A percentile compares a stretch with the other conserved stretches of the same genome.
Evolutionary conservation across 2,113 vertebrate species (phyloP).

Genomic region (Polypterus bichir): DNA sequence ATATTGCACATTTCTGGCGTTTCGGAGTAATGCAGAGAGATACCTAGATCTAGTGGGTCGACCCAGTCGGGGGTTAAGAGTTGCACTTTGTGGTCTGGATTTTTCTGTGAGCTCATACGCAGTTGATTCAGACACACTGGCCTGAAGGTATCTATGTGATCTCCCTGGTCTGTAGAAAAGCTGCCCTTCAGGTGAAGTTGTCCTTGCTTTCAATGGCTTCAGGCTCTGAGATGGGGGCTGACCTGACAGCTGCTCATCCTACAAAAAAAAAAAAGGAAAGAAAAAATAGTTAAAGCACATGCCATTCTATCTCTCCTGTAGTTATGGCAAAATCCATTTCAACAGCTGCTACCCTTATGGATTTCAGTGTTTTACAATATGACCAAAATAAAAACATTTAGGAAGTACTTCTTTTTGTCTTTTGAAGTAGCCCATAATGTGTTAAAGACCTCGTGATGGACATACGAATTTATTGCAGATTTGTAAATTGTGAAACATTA

Average conservation of each 20-base stretch:
- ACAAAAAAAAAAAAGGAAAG: slow-evolving; percentile 43
- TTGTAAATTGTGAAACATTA: too few relatives aligned
- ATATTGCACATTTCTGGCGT: too few relatives aligned
- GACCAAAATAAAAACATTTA: too few relatives aligned
- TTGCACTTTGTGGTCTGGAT: slow-evolving; percentile 34
- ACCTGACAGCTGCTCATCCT: slow-evolving; percentile 43
- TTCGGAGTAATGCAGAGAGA: background rate
- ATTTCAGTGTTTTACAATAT: too few relatives aligned
- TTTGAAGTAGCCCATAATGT: too few relatives aligned
- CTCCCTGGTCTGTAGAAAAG: slow-evolving; percentile 29
- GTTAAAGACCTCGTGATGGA: too few relatives aligned
- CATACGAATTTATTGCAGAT: too few relatives aligned
- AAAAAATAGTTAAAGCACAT: slow-evolving; percentile 24
- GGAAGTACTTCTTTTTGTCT: too few relatives aligned
- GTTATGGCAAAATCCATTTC: too few relatives aligned
- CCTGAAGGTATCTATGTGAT: slow-evolving; percentile 49
- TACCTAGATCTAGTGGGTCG: slow-evolving; percentile 23
- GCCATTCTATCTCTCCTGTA: background rate
- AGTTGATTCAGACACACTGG: slow-evolving; percentile 40
- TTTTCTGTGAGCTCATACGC: slow-evolving; percentile 40
- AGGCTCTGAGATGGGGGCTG: slow-evolving; percentile 29
- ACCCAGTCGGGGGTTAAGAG: slow-evolving; percentile 18
- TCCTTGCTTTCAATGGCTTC: slow-evolving; percentile 37
- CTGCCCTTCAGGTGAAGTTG: slow-evolving; percentile 34
- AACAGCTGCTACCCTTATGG: too few relatives aligned